Conservation (phyloP, 2,797 vertebrate species). For the Sebastes kiyomatsui region DNA sequence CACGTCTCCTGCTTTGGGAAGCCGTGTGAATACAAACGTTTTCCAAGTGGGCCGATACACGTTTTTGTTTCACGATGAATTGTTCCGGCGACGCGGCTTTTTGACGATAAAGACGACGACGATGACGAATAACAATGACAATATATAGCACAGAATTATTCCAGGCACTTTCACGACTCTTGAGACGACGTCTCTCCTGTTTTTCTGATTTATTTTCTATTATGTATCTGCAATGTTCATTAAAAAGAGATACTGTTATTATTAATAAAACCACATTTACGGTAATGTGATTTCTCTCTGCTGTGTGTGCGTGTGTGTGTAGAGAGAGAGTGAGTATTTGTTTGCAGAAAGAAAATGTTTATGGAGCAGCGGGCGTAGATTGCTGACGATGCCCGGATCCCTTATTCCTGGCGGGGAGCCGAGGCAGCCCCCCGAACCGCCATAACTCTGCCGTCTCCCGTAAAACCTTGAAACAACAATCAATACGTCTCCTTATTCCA, state of each 20-base stretch:
- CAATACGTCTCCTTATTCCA: constrained; percentile 59
- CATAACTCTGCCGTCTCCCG: constrained; percentile 60
- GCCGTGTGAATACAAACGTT: constrained; percentile 45
- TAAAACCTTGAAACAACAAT: constrained; percentile 72
- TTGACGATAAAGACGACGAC: constrained; percentile 49
- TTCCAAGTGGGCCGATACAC: constrained; percentile 34
- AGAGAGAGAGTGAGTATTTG: constrained; percentile 1
- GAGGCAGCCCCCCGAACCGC: background rate
- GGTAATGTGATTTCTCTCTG: constrained; percentile 51
- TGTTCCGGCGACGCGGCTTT: constrained; percentile 62
- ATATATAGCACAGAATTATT: constrained; percentile 86
- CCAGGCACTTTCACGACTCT: constrained; percentile 94
- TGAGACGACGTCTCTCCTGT: constrained; percentile 83
- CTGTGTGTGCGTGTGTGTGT: constrained; percentile 36
- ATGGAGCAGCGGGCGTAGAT: constrained; percentile 44
- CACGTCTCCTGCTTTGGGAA: constrained; percentile 24
- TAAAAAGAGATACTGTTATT: constrained; percentile 85
- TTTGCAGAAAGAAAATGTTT: constrained; percentile 58
- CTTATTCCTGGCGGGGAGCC: constrained; percentile 48
- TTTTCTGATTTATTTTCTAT: constrained; percentile 84
- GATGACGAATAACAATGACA: constrained; percentile 63
- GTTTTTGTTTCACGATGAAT: constrained; percentile 50
- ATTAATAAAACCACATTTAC: constrained; percentile 83
- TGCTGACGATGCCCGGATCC: constrained; percentile 61
- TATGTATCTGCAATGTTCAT: constrained; percentile 87